These are phyloP conservation scores for Tinamus guttatus DNA, from an alignment of 2,113 vertebrate genomes.

Conservation along the genomic window DNA sequence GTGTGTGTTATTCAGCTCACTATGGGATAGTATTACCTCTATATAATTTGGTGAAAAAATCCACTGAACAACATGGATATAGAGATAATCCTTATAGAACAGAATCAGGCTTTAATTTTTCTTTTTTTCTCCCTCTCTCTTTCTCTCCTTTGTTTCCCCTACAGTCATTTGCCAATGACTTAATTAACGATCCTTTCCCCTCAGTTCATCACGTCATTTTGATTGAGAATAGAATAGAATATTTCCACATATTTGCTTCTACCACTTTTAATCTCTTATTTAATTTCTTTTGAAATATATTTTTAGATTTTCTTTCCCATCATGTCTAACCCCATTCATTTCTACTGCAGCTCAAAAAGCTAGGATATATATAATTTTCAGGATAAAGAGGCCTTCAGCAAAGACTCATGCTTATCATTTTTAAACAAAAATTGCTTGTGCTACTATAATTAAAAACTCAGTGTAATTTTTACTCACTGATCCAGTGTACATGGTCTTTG, in stretches of 20 bases:
- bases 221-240: background rate
- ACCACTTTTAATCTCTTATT: background rate
- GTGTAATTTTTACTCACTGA: background rate
- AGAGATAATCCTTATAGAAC: background rate
- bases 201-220: background rate
- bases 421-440: background rate
- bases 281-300: too few species aligned
- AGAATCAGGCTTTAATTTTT: background rate
- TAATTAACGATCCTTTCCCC: background rate
- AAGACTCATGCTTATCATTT: background rate
- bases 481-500: background rate
- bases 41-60: background rate
- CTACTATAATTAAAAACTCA: background rate
- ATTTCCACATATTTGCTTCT: background rate
- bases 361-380: background rate
- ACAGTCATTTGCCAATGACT: background rate
- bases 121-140: background rate
- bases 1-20: background rate
- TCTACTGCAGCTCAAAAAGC: background rate
- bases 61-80: background rate
- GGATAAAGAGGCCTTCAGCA: background rate
- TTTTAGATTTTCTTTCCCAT: background rate
- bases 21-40: background rate
- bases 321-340: background rate
- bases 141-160: background rate